Base-by-base conservation (phyloP, 2,888 invertebrate species). In the Pycnomerus fuliginosus region DNA sequence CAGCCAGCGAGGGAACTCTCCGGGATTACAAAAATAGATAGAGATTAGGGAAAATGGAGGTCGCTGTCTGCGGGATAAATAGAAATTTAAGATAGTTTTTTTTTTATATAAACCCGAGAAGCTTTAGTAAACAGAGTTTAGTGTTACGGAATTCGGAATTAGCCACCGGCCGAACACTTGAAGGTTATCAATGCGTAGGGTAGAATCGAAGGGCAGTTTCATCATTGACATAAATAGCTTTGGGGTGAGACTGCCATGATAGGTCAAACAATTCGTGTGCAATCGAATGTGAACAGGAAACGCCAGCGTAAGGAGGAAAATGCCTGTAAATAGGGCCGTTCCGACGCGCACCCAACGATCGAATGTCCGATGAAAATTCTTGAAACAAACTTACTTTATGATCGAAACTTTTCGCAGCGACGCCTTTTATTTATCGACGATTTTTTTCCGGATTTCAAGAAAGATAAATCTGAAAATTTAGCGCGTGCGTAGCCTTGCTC, bases 271-370 rank as follows among this genome's bases (percentile, higher is more conserved):
- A 72, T 72, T 68, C 68, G 64, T 53, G 68, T 55, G 65, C 69
- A 71, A 69, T 72, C 69, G 69, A 65, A 70, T 62, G 72, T 70
- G 69, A 72, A 72, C 61, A 67, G 70, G 71, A 71, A 72, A 70
- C 64, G 70, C 69, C 65, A 63, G 63, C 65, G 68, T 70, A 71
- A 71, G 69, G 67, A 70, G 69, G 68, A 71, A 70, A 71, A 70
- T 68, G 70, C 65, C 70, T 70, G 70, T 68, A 68, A 70, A 71
- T 69, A 66, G 70, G 65, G 55, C 62, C 64, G 65, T 69, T 69
- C 63, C 64, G 61, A 54, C 63, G 62, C 64, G 60, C 54, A 53
- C 50, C 40, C 58, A 58, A 52, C 55, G 57, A 60, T 56, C 58
- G 60, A 58, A 59, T 54, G 51, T 48, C 49, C 52, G 48, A 58